A percentile compares a stretch with the other conserved stretches of the same genome.
phyloP scores from a whole-genome alignment of 2,113 vertebrate genomes.

The Macquaria australasica region DNA sequence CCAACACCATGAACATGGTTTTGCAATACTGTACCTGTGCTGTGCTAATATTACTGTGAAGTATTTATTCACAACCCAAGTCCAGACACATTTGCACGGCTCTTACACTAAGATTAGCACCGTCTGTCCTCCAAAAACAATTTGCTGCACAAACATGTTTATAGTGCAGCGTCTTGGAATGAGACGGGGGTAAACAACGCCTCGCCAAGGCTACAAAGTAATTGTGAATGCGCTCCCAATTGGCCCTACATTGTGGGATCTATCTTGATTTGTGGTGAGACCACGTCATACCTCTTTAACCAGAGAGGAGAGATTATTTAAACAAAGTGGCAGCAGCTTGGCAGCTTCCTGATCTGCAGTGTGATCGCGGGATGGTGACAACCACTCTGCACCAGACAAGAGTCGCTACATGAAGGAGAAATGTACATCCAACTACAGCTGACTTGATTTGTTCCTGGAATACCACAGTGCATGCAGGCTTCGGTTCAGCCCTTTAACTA shows the following conservation, averaged over 20 bases:
- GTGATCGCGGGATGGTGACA: slow-evolving; percentile 7
- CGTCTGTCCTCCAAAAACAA: slow-evolving; percentile 61
- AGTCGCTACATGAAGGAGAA: neutral
- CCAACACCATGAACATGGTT: neutral
- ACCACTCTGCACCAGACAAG: neutral
- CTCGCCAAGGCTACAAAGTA: slow-evolving; percentile 43
- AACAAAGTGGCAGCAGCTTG: slow-evolving; percentile 39
- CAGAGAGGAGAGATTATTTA: slow-evolving; percentile 37
- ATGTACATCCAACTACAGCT: neutral
- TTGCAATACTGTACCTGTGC: slow-evolving; percentile 51
- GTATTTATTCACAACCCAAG: slow-evolving; percentile 46
- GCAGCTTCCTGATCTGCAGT: slow-evolving; percentile 20
- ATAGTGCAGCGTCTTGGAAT: slow-evolving; percentile 41
- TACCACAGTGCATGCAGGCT: slow-evolving; percentile 42
- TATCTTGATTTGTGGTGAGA: slow-evolving; percentile 64
- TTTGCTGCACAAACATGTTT: slow-evolving; percentile 66
- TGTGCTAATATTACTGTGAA: slow-evolving; percentile 25
- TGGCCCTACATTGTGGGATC: slow-evolving; percentile 49
- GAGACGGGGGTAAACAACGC: slow-evolving; percentile 59
- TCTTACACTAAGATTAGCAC: slow-evolving; percentile 52
- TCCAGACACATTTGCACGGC: slow-evolving; percentile 37
- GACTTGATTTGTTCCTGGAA: slow-evolving; percentile 9
- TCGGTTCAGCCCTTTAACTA: slow-evolving; percentile 38
- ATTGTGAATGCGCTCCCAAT: slow-evolving; percentile 30
- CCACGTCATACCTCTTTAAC: slow-evolving; percentile 31